Evolutionary conservation across 2,888 invertebrate species (phyloP), one percentile per base, ranked within the genome.

Genomic region (Serrognathus titanus): DNA sequence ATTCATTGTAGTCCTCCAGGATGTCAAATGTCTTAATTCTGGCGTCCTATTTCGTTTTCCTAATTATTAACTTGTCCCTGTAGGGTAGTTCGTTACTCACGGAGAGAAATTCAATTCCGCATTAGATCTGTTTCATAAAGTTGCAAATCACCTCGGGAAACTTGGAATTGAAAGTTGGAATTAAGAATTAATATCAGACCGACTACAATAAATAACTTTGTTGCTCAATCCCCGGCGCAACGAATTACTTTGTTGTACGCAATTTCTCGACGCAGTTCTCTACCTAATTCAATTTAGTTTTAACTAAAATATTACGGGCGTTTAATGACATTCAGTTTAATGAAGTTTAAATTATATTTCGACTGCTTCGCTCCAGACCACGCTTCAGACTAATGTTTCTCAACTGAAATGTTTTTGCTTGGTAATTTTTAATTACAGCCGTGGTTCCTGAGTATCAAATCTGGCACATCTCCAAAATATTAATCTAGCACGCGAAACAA

Each of bases 21-120:
- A 71, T 71, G 72, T 72, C 71, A 71, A 73, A 71, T 69, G 71
- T 71, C 73, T 72, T 73, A 71, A 71, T 72, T 71, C 68, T 64
- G 63, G 65, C 65, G 63, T 66, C 64, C 66, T 67, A 66, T 70
- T 68, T 69, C 68, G 70, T 71, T 71, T 65, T 65, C 67, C 64
- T 67, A 69, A 72, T 72, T 71, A 73, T 73, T 73, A 73, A 73
- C 68, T 69, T 68, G 71, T 71, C 71, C 67, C 69, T 65, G 61
- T 51, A 55, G 59, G 58, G 59, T 58, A 59, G 57, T 63, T 63
- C 56, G 55, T 20, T 20, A 20, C 43, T 13, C 43, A n/a, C 12
- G 16, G 43, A 13, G 43, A 43, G 43, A 13, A 43, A 43, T 43
- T 43, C 16, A 43, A 43, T 43, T 43, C 43, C 8, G 43, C 12